phyloP scores from a whole-genome alignment of 2,797 vertebrate species.

The Florisuga fusca region DNA sequence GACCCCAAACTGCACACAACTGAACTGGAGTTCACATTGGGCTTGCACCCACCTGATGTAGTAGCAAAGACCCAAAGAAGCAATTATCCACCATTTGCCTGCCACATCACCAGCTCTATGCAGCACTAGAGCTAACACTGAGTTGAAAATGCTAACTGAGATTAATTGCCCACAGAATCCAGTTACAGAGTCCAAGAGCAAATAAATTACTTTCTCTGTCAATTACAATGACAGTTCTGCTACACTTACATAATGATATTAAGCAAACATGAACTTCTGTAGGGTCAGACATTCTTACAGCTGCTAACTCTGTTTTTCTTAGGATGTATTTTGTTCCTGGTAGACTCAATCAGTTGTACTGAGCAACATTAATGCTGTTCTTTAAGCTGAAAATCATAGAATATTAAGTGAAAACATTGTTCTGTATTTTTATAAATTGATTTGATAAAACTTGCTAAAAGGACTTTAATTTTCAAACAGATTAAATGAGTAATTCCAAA shows the following conservation, averaged over 20 bases:
- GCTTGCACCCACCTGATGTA: too few species aligned
- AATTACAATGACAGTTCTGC: background rate
- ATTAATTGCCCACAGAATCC: background rate
- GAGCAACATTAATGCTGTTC: background rate
- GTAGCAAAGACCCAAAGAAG: background rate
- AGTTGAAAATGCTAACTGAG: background rate
- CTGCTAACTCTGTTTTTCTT: background rate
- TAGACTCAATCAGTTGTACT: background rate
- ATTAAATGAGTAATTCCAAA: background rate
- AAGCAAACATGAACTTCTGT: background rate
- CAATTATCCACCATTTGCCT: background rate
- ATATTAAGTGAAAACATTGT: background rate
- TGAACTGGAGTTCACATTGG: background rate
- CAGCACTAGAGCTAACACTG: fast-evolving
- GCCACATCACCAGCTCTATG: fast-evolving
- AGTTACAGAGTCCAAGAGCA: background rate
- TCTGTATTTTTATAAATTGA: background rate
- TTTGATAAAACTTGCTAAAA: background rate
- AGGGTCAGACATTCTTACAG: background rate
- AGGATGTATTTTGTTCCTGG: background rate
- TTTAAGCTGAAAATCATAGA: background rate
- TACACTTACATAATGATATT: background rate
- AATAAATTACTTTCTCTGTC: background rate
- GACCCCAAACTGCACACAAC: background rate
- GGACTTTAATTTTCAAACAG: background rate